Evolutionary conservation across 2,888 invertebrate species (phyloP).

Genomic region (Xestia xanthographa): DNA sequence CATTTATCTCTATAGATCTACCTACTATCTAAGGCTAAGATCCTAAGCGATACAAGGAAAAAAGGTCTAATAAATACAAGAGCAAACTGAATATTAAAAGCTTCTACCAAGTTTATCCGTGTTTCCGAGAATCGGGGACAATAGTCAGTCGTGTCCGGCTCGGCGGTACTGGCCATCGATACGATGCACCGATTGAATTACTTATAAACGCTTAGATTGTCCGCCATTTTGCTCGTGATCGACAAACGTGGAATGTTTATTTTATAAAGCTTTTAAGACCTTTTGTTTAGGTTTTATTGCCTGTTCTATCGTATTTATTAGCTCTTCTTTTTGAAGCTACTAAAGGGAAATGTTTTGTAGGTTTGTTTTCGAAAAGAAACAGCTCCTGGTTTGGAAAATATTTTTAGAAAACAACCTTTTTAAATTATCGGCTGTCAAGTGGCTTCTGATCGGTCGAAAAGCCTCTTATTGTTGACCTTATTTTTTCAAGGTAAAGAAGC

Average conservation of each 20-base stretch:
- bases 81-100: conserved; percentile 26
- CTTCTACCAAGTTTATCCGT: conserved; percentile 19
- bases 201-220: conserved; percentile 54
- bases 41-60: conserved; percentile 25
- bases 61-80: conserved; percentile 12
- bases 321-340: not conserved
- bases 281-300: conserved; percentile 9
- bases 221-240: conserved; percentile 50
- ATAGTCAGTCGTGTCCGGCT: conserved; percentile 48
- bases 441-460: conserved; percentile 1
- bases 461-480: conserved; percentile 12
- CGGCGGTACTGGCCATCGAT: conserved; percentile 51
- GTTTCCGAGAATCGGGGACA: conserved; percentile 54
- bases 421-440: not conserved
- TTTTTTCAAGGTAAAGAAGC: conserved; percentile 25
- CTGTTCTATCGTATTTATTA: conserved; percentile 4
- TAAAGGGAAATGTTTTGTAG: not conserved
- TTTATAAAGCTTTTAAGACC: conserved; percentile 56
- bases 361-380: not conserved
- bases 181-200: conserved; percentile 61
- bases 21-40: not conserved
- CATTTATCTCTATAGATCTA: not conserved
- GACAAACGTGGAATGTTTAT: conserved; percentile 61
- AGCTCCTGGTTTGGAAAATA: not conserved
- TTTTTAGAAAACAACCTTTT: conserved; percentile 2